Evolutionary conservation across 2,113 vertebrate genomes (phyloP).

Genomic region (Rhinogobius similis): DNA sequence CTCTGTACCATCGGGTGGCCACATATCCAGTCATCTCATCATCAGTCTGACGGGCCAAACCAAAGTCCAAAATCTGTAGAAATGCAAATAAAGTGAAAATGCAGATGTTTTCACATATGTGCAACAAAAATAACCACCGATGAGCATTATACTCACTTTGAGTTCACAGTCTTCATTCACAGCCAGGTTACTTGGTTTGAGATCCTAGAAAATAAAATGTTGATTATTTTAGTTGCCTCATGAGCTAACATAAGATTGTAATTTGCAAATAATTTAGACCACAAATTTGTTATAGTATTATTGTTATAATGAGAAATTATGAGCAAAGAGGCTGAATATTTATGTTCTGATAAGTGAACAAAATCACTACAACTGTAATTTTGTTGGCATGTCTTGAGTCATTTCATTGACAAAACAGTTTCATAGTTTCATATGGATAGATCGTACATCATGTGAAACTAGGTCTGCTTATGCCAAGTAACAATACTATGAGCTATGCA

Average conservation of each 20-base stretch:
- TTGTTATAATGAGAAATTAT: no score
- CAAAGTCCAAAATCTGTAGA: slow-evolving; percentile 94
- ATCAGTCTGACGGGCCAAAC: slow-evolving; percentile 93
- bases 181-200: slow-evolving; percentile 96
- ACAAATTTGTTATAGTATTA: no score
- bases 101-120: not conserved
- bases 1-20: slow-evolving; percentile 96
- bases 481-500: slow-evolving; percentile 22
- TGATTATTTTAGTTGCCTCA: not conserved
- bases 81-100: not conserved
- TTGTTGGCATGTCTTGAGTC: no score
- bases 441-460: not conserved
- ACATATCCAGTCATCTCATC: slow-evolving; percentile 99
- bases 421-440: not conserved
- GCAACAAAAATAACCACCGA: not conserved
- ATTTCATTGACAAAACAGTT: not conserved
- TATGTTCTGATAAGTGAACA: no score
- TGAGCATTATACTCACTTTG: slow-evolving; percentile 80
- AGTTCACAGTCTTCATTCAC: slow-evolving; percentile 99
- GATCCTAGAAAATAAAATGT: slow-evolving; percentile 79
- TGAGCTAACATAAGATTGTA: not conserved
- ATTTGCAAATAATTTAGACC: not conserved
- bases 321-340: no score
- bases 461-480: not conserved
- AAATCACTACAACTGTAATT: no score